phyloP scores from a whole-genome alignment of 2,888 invertebrate genomes.

The Luperina nickerlii region DNA sequence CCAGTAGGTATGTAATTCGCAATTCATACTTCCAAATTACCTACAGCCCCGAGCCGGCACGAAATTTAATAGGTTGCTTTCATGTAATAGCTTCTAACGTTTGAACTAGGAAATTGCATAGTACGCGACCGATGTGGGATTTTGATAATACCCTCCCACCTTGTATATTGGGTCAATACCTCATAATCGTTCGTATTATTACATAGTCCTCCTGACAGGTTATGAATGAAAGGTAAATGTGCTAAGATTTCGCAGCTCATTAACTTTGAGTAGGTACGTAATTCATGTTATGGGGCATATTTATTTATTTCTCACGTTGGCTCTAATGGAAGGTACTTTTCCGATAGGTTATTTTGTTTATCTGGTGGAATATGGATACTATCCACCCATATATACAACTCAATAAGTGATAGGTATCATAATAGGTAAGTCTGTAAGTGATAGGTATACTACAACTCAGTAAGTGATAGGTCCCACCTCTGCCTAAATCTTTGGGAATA shows the following conservation, averaged over 20 bases:
- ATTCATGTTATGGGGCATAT: constrained; percentile 31
- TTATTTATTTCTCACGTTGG: constrained; percentile 40
- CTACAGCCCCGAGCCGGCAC: constrained; percentile 56
- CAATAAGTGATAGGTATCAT: not conserved
- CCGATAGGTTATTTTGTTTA: constrained; percentile 8
- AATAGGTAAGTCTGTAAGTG: no score
- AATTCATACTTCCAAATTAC: constrained; percentile 51
- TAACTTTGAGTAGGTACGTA: constrained; percentile 40
- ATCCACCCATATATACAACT: not conserved
- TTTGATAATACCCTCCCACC: constrained; percentile 47
- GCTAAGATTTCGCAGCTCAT: constrained; percentile 43
- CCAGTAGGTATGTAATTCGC: constrained; percentile 28
- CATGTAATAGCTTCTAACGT: constrained; percentile 68
- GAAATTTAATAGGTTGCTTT: constrained; percentile 71
- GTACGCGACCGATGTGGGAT: constrained; percentile 55
- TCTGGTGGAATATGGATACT: not conserved
- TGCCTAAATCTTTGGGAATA: not conserved
- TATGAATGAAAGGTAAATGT: constrained; percentile 49
- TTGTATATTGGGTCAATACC: constrained; percentile 39
- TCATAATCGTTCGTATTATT: constrained; percentile 44
- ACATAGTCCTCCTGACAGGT: constrained; percentile 43
- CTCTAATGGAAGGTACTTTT: constrained; percentile 21
- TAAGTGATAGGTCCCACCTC: not conserved
- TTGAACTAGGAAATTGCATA: constrained; percentile 72
- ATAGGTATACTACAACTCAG: not conserved